phyloP scores from a whole-genome alignment of 2,797 vertebrate species.

The Babyrousa celebensis region DNA sequence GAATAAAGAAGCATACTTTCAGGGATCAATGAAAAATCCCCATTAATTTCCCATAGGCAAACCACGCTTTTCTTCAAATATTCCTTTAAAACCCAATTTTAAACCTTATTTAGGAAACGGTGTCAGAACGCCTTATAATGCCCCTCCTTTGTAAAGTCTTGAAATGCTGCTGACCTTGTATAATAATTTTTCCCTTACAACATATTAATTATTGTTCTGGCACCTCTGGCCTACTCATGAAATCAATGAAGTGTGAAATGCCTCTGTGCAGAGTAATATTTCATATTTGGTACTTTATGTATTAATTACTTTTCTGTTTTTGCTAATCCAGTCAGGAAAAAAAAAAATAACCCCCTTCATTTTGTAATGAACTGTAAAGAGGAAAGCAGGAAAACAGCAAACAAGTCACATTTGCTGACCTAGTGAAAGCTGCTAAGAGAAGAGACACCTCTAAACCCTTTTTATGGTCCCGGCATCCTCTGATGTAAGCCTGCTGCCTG shows the following conservation, averaged over 20 bases:
- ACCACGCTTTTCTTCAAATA: slow-evolving; percentile 7
- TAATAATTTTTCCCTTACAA: slow-evolving; percentile 82
- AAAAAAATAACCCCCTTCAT: slow-evolving; percentile 17
- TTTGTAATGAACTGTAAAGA: neutral
- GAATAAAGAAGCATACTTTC: neutral
- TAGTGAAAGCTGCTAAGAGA: neutral
- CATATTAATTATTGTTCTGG: slow-evolving; percentile 86
- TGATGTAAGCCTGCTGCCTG: neutral
- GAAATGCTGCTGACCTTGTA: slow-evolving; percentile 78
- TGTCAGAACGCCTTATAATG: slow-evolving; percentile 57
- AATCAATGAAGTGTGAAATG: slow-evolving; percentile 85
- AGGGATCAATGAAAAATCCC: neutral
- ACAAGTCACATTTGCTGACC: neutral
- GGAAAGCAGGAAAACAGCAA: neutral
- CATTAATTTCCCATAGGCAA: slow-evolving; percentile 49
- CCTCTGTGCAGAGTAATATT: slow-evolving; percentile 81
- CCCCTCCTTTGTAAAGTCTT: slow-evolving; percentile 62
- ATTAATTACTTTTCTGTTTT: slow-evolving; percentile 87
- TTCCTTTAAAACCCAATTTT: slow-evolving; percentile 40
- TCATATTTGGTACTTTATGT: slow-evolving; percentile 82
- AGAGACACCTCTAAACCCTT: neutral
- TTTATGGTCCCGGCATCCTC: too few species aligned
- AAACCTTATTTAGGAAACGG: slow-evolving; percentile 18
- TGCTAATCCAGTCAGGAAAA: slow-evolving; percentile 45
- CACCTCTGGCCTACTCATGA: slow-evolving; percentile 82